phyloP scores from a whole-genome alignment of 2,888 invertebrate species.

The Cheiracanthium punctorium region DNA sequence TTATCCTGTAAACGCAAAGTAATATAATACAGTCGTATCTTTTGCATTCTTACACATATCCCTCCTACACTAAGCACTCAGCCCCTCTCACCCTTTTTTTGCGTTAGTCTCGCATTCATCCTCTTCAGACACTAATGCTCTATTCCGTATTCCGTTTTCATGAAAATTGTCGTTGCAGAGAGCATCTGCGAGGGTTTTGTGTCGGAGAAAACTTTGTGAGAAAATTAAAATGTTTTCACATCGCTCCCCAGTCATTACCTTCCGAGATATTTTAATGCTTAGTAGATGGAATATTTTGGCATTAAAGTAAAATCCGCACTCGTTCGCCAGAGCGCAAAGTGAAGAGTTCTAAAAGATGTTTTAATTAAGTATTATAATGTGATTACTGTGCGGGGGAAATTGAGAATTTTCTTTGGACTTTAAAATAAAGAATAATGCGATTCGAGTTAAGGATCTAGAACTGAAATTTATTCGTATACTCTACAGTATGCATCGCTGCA shows the following conservation, averaged over 20 bases:
- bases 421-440: background rate
- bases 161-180: background rate
- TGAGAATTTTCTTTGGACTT: background rate
- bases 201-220: background rate
- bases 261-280: background rate
- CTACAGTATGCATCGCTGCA: too few relatives aligned
- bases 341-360: background rate
- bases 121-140: background rate
- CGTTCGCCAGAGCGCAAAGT: background rate
- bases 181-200: background rate
- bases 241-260: background rate
- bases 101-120: background rate
- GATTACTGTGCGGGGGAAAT: background rate
- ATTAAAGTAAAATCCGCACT: background rate
- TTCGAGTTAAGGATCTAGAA: too few relatives aligned
- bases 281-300: background rate
- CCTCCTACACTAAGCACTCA: background rate
- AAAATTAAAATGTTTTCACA: constrained; percentile 6
- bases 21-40: too few relatives aligned
- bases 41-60: background rate
- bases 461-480: too few relatives aligned
- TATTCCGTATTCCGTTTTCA: background rate
- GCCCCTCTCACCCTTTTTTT: background rate
- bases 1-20: too few relatives aligned
- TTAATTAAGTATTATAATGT: constrained; percentile 20